Evolutionary conservation across 2,113 vertebrate genomes (phyloP).

Genomic region (Xiphias gladius): DNA sequence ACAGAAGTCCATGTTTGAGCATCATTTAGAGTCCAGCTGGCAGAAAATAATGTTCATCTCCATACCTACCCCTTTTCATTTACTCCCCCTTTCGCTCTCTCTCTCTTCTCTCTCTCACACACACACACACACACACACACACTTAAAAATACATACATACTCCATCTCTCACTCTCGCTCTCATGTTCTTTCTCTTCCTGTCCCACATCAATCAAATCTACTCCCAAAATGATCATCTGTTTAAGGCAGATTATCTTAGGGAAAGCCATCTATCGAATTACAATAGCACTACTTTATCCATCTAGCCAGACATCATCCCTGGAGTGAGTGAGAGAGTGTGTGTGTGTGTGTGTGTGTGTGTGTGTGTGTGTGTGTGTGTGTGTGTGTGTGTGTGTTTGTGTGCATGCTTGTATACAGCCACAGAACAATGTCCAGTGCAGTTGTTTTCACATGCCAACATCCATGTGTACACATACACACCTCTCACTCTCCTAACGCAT

Average conservation of each 20-base stretch:
- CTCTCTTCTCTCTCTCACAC: conserved; percentile 1
- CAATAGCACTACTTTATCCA: conserved; percentile 86
- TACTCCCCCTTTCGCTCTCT: conserved; percentile 16
- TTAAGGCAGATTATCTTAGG: conserved; percentile 86
- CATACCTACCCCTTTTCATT: conserved; percentile 60
- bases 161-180: conserved; percentile 42
- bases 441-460: conserved; percentile 65
- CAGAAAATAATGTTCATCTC: conserved; percentile 48
- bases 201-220: conserved; percentile 85
- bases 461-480: conserved; percentile 52
- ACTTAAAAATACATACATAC: conserved; percentile 49
- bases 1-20: conserved; percentile 50
- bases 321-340: conserved; percentile 68
- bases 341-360: conserved; percentile 23
- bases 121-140: conserved; percentile 17
- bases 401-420: conserved; percentile 27
- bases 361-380: conserved; percentile 18
- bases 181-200: conserved; percentile 55
- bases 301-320: conserved; percentile 83
- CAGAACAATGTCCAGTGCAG: conserved; percentile 71
- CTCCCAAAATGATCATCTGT: conserved; percentile 87
- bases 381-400: conserved; percentile 22
- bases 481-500: conserved; percentile 46
- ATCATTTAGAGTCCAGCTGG: conserved; percentile 63
- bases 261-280: conserved; percentile 87